A percentile compares a stretch with the other conserved stretches of the same genome.
These are phyloP conservation scores for Elmis aenea DNA, from an alignment of 2,888 invertebrate genomes.

Conservation along the genomic window DNA sequence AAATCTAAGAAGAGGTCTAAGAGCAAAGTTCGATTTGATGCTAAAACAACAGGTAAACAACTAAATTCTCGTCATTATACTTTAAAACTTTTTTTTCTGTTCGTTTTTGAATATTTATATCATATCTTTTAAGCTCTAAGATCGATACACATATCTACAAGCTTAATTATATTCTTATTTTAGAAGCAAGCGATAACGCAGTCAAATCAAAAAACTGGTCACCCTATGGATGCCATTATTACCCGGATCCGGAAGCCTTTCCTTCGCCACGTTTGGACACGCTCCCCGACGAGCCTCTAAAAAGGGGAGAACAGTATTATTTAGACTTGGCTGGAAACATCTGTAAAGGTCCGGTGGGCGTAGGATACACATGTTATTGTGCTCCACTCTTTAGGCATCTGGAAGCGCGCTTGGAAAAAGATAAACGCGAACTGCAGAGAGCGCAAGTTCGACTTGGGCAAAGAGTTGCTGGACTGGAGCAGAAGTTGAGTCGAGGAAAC, in stretches of 20 bases:
- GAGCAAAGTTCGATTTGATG: constrained; percentile 42
- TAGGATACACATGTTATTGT: constrained; percentile 89
- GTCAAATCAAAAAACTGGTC: constrained; percentile 57
- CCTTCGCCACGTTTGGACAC: constrained; percentile 82
- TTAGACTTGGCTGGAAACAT: constrained; percentile 92
- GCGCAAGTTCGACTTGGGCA: constrained; percentile 76
- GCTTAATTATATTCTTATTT: no score
- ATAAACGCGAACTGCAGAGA: constrained; percentile 72
- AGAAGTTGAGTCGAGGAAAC: constrained; percentile 63
- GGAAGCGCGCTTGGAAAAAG: constrained; percentile 76
- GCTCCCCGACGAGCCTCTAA: constrained; percentile 78
- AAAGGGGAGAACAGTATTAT: constrained; percentile 89
- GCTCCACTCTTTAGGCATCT: constrained; percentile 86
- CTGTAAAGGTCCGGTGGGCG: constrained; percentile 91
- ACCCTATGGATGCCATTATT: constrained; percentile 88
- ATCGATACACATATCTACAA: no score
- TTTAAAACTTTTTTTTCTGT: not conserved
- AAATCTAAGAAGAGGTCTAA: constrained; percentile 47
- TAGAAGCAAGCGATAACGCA: not conserved
- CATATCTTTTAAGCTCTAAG: no score
- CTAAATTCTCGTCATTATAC: not conserved
- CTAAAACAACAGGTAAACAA: constrained; percentile 20
- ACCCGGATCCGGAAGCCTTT: constrained; percentile 79
- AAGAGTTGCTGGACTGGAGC: constrained; percentile 73
- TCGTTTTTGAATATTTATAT: not conserved